Percentiles rank a stretch among this genome's conserved stretches.
phyloP scores from a whole-genome alignment of 1,140 invertebrate genomes.

The Drosophila sturtevanti region DNA sequence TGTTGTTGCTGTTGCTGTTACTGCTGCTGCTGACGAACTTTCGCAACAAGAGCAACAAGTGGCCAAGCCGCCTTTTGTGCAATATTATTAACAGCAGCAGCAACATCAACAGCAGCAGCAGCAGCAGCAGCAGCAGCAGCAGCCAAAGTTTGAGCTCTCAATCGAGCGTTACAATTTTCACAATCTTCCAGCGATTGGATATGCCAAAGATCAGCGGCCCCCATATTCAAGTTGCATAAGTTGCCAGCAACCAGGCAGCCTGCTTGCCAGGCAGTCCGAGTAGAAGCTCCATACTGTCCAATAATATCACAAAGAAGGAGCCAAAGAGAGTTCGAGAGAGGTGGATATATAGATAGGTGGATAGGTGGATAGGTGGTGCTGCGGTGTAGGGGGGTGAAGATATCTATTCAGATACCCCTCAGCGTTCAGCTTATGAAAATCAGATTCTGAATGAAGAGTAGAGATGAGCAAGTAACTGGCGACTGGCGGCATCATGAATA shows the following conservation, averaged over 20 bases:
- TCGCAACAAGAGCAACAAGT: conserved; percentile 49
- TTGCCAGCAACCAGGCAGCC: conserved; percentile 35
- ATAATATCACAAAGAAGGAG: neutral
- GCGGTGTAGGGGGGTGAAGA: neutral
- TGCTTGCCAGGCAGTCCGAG: conserved; percentile 3
- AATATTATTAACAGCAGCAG: conserved; percentile 76
- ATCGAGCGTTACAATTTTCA: conserved; percentile 81
- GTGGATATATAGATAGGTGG: neutral
- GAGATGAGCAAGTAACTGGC: conserved; percentile 11
- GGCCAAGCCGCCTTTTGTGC: conserved; percentile 58
- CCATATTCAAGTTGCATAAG: conserved; percentile 66
- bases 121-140: conserved; percentile 40
- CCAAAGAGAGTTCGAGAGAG: neutral
- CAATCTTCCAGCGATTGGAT: conserved; percentile 77
- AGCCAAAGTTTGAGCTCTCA: conserved; percentile 72
- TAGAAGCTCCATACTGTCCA: neutral
- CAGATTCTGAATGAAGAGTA: conserved; percentile 6
- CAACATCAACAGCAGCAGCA: conserved; percentile 45
- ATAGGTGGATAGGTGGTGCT: neutral
- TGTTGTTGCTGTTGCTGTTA: conserved; percentile 18
- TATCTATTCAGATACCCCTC: neutral
- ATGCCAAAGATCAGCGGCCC: conserved; percentile 57
- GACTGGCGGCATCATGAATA: too few relatives aligned
- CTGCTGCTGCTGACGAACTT: conserved; percentile 65
- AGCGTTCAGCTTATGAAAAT: conserved; percentile 3